A percentile compares a stretch with the other conserved stretches of the same genome.
Conservation (phyloP, 1,140 invertebrate species). For the Paralvinella palmiformis region DNA sequence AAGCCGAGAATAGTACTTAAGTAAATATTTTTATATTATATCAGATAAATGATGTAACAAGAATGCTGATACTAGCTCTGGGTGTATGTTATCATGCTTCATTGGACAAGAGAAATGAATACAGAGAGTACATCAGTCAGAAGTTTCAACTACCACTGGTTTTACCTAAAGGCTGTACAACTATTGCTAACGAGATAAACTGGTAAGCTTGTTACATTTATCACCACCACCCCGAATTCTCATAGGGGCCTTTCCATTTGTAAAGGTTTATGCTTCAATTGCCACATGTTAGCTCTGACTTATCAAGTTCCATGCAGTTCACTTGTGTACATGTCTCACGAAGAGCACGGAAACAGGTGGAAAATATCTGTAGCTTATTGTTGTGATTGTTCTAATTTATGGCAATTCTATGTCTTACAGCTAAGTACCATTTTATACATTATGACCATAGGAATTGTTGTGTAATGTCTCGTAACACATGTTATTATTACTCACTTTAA, state of each 20-base stretch:
- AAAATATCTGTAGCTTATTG: no score
- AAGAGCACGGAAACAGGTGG: no score
- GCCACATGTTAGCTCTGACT: no score
- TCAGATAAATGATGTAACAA: conserved; percentile 21
- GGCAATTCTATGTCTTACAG: background rate
- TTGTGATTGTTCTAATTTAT: background rate
- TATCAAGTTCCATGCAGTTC: no score
- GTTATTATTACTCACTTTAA: background rate
- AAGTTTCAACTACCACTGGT: conserved; percentile 22
- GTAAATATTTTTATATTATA: background rate
- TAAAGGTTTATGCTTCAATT: no score
- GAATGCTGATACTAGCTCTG: conserved; percentile 31
- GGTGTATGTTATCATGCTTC: conserved; percentile 38
- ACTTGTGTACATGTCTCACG: no score
- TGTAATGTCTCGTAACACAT: background rate
- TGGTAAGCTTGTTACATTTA: conserved; percentile 19
- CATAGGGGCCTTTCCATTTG: no score
- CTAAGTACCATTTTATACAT: background rate
- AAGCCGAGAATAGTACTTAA: background rate
- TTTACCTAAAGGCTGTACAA: conserved; percentile 19
- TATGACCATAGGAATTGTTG: background rate
- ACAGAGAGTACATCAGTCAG: conserved; percentile 20
- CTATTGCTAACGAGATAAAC: conserved; percentile 29
- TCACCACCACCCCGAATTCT: no score
- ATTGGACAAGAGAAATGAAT: conserved; percentile 26